Conservation (phyloP, 2,797 vertebrate genomes). For the Cyprinella venusta region DNA sequence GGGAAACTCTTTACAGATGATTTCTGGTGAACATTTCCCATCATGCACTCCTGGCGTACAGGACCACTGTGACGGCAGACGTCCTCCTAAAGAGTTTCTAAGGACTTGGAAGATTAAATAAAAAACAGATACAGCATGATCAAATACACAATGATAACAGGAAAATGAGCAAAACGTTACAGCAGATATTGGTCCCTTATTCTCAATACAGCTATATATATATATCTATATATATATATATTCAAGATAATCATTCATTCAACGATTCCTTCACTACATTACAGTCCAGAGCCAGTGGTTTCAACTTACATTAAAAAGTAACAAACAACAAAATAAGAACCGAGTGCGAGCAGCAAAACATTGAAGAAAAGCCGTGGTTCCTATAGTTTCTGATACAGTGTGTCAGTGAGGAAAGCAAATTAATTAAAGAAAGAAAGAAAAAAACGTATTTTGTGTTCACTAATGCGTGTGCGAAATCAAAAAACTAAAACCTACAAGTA, state of each 20-base stretch:
- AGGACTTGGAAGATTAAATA: slow-evolving; percentile 9
- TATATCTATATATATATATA: slow-evolving; percentile 14
- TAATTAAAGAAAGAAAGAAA: slow-evolving; percentile 2
- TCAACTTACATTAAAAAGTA: slow-evolving; percentile 49
- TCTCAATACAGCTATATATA: slow-evolving; percentile 66
- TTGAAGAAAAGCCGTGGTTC: background rate
- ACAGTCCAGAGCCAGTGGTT: slow-evolving; percentile 68
- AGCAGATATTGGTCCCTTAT: slow-evolving; percentile 92
- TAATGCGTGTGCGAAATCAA: slow-evolving; percentile 47
- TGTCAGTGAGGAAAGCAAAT: slow-evolving; percentile 12
- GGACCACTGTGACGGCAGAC: background rate
- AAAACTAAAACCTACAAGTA: slow-evolving; percentile 47
- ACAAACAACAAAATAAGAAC: slow-evolving; percentile 38
- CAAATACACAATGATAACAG: slow-evolving; percentile 64
- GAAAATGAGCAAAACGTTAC: slow-evolving; percentile 77
- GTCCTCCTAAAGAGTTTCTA: background rate
- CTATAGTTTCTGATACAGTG: background rate
- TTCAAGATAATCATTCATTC: slow-evolving; percentile 72
- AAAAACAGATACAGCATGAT: slow-evolving; percentile 43
- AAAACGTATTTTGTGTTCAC: background rate
- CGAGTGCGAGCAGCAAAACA: background rate
- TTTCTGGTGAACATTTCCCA: slow-evolving; percentile 35
- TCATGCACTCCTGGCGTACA: background rate
- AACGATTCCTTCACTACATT: slow-evolving; percentile 53
- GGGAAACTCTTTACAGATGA: background rate